Evolutionary conservation across 2,888 invertebrate species (phyloP), one percentile per base, ranked within the genome.

Genomic region (Meandrusa payeni): DNA sequence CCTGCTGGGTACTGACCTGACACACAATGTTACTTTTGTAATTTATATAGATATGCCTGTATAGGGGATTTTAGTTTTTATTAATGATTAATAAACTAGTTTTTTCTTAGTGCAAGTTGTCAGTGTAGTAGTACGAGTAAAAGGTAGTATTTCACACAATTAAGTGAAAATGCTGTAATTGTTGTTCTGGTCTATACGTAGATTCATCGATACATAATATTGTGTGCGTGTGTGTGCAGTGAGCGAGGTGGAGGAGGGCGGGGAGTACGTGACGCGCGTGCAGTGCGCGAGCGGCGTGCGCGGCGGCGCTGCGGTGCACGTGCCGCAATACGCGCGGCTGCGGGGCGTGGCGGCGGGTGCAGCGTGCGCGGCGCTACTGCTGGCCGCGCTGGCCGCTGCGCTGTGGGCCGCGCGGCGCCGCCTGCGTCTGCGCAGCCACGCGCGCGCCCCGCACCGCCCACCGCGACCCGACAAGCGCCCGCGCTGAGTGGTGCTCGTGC

Each of bases 261-360:
- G 88, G 57, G 89, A 86, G 37, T 95, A 95, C 71, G 89, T 90
- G 60, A 93, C 95, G 61, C 92, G 93, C 75, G 94, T 96, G 45
- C 72, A 90, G 48, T 93, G 95, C 61, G 91, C 89, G 24, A 26
- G 40, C 53, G 89, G 91, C n/a, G 85, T 89, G 28, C 90, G 92
- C 51, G 91, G 91, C 31, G 91, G 90, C 54, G 88, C 92, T 32
- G 81, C 87, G 44, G 77, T 94, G 42, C 89, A 89, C 47, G 93
- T 94, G 57, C 94, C 95, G 27, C 90, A 91, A 34, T 93, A 92
- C 71, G 89, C 91, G 50, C 91, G 92, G 46, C 90, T 93, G 70
- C 90, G 93, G 41, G 92, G 92, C 17, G 90, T 92, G 51, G 92
- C 94, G 20, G 91, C 91, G 61, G 94, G 93, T 36, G 90, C 92